Base-by-base conservation (phyloP, 1,140 invertebrate species). In the Holotrichia oblita region DNA sequence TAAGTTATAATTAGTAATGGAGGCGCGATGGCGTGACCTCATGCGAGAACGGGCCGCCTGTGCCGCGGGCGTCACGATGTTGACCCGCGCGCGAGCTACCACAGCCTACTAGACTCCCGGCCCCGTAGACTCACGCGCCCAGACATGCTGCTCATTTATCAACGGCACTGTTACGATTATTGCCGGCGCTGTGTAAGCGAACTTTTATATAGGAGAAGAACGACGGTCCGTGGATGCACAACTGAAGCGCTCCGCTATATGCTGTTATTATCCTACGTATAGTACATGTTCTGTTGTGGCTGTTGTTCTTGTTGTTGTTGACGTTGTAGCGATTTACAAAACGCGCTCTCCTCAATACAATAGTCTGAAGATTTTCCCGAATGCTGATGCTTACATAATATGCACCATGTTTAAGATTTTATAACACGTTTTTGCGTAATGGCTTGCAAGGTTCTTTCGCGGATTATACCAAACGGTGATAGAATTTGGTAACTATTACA, bases 1-100 rank as follows among this genome's bases (percentile, higher is more conserved):
- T 74, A 78, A 78, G 77, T 78, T 78, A 78, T 78, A 78, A 78
- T 78, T 78, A 78, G 77, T 78, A 72, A 72, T 40, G 27, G 77
- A 78, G 77, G 77, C 72, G 77, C 77, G 77, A 78, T 78, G 61
- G 77, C 72, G 72, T 78, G 77, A 78, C 77, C 77, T 74, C 40
- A 78, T 69, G 64, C 40, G 61, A 72, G 77, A 78, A 78, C 72
- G 77, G 44, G 72, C 77, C 69, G 77, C 77, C 77, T 44, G 41
- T 42, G 77, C 77, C 72, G 69, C 40, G 72, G 73, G 77, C 61
- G 41, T 69, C 77, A 78, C 77, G 77, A 78, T 73, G 77, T 78
- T 78, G 77, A 78, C 77, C 77, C 77, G 42, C 77, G 77, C 77
- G 77, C 77, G 73, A 74, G 77, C 77, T 78, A 78, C 77, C 73